Conservation (phyloP, 2,888 invertebrate genomes). For the Ischnura elegans region DNA sequence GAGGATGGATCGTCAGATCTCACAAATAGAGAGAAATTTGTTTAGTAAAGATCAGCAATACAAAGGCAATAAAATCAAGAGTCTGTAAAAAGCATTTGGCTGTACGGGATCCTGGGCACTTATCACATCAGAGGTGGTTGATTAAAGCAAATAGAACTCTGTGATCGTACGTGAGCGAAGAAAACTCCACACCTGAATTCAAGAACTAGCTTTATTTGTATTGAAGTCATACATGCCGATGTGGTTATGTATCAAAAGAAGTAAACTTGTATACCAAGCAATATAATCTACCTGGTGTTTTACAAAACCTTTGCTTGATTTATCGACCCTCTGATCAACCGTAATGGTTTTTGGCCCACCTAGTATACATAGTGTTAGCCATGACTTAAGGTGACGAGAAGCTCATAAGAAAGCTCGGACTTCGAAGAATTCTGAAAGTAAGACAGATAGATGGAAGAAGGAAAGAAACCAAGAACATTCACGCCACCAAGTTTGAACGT, state of each 20-base stretch:
- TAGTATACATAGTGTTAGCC: background rate
- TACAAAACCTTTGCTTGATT: background rate
- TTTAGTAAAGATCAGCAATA: background rate
- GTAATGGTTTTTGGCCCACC: conserved; percentile 29
- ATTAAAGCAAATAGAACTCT: conserved; percentile 9
- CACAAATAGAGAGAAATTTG: background rate
- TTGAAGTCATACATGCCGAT: conserved; percentile 36
- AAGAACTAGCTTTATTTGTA: conserved; percentile 4
- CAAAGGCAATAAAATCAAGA: no score
- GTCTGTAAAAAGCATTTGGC: background rate
- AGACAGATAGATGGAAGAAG: background rate
- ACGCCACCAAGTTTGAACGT: background rate
- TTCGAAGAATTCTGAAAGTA: background rate
- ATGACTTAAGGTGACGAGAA: background rate
- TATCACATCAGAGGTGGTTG: conserved; percentile 51
- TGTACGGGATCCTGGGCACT: conserved; percentile 44
- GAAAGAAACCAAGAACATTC: background rate
- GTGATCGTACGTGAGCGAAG: background rate
- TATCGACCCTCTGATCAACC: background rate
- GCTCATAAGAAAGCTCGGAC: background rate
- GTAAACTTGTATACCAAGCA: background rate
- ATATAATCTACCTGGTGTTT: background rate
- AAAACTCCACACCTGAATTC: background rate
- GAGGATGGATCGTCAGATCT: background rate
- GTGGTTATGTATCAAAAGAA: background rate